A percentile compares a stretch with the other conserved stretches of the same genome.
These are phyloP conservation scores for Lamellibrachia satsuma DNA, from an alignment of 2,888 invertebrate species.

Conservation along the genomic window DNA sequence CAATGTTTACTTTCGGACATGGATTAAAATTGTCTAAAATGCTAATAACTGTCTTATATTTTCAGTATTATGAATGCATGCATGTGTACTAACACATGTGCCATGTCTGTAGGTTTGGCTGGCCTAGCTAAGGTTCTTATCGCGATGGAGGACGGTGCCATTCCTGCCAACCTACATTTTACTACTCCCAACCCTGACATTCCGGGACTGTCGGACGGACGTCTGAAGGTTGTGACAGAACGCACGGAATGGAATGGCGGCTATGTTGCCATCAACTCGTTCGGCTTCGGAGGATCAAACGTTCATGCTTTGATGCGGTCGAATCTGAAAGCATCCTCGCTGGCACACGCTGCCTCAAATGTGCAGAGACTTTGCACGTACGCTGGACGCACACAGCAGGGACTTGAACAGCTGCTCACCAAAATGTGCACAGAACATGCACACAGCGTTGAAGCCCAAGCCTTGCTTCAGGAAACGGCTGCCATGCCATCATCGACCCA, in stretches of 20 bases:
- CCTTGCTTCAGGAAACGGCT: conserved; percentile 57
- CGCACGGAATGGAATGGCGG: conserved; percentile 89
- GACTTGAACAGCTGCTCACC: conserved; percentile 77
- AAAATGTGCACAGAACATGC: conserved; percentile 71
- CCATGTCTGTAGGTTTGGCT: conserved; percentile 75
- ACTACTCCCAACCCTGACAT: conserved; percentile 87
- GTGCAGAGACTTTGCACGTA: conserved; percentile 79
- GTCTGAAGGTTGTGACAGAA: conserved; percentile 81
- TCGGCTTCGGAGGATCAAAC: conserved; percentile 90
- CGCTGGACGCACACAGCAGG: conserved; percentile 86
- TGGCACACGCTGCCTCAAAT: conserved; percentile 61
- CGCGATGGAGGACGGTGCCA: conserved; percentile 88
- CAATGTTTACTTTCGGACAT: no score
- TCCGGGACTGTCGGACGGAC: conserved; percentile 87
- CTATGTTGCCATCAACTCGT: conserved; percentile 92
- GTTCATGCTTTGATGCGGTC: conserved; percentile 54
- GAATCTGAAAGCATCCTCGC: neutral
- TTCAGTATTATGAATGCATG: neutral
- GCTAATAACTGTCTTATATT: neutral
- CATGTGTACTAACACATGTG: neutral
- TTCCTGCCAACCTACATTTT: conserved; percentile 93
- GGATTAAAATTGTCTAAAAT: neutral
- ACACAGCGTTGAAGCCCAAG: conserved; percentile 55
- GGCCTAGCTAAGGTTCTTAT: conserved; percentile 90
- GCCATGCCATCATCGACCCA: conserved; percentile 76